These are phyloP conservation scores for Triplophysa dalaica DNA, from an alignment of 2,113 vertebrate species.

Conservation along the genomic window DNA sequence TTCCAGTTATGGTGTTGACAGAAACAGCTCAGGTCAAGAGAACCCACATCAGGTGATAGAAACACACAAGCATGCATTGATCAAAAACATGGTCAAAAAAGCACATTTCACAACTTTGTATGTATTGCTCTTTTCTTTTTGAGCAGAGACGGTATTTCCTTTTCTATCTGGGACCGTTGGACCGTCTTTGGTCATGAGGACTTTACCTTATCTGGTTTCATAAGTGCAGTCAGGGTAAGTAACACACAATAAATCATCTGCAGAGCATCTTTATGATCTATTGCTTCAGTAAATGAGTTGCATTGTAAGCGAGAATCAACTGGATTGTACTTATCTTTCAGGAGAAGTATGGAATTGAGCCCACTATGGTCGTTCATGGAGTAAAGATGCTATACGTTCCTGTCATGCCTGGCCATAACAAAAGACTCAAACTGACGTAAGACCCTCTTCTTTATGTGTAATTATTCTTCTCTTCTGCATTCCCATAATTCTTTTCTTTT, in stretches of 20 bases:
- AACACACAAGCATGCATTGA: background rate
- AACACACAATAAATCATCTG: background rate
- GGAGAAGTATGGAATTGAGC: conserved; percentile 96
- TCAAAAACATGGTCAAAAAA: too few species aligned
- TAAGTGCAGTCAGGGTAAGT: conserved; percentile 91
- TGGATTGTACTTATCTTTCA: conserved; percentile 53
- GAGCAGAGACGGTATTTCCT: conserved; percentile 89
- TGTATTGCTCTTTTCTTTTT: background rate
- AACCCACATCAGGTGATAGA: conserved; percentile 86
- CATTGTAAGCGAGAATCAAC: background rate
- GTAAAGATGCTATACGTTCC: conserved; percentile 99
- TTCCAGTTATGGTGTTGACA: conserved; percentile 92
- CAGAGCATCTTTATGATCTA: background rate
- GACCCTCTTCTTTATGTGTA: conserved; percentile 53
- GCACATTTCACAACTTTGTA: background rate
- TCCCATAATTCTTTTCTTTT: background rate
- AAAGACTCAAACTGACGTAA: conserved; percentile 96
- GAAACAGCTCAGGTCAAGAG: conserved; percentile 88
- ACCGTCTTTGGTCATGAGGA: conserved; percentile 88
- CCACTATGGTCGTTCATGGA: conserved; percentile 95
- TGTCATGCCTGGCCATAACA: conserved; percentile 95
- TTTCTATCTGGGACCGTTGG: conserved; percentile 99
- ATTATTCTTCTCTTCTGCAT: background rate
- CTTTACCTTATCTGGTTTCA: conserved; percentile 95
- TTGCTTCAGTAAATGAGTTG: background rate